phyloP scores from a whole-genome alignment of 2,888 invertebrate genomes.

The Polylopha cassiicola region DNA sequence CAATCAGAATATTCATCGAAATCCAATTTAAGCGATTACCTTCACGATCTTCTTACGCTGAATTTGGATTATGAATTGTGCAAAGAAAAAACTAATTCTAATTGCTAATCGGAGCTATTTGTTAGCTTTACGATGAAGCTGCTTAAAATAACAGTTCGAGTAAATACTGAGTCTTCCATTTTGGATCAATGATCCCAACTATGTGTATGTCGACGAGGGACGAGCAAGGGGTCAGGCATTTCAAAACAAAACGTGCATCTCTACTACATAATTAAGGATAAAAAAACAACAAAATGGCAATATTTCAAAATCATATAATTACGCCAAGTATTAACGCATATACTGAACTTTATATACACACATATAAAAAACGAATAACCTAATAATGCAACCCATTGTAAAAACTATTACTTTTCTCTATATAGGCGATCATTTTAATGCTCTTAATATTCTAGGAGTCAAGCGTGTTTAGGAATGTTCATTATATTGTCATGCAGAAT shows the following conservation, averaged over 20 bases:
- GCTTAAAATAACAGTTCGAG: too few species aligned
- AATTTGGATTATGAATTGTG: too few species aligned
- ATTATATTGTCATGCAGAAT: slow-evolving; percentile 24
- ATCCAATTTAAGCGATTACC: too few species aligned
- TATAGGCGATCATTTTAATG: slow-evolving; percentile 19
- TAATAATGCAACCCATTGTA: slow-evolving; percentile 21
- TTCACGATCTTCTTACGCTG: too few species aligned
- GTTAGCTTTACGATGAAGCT: too few species aligned
- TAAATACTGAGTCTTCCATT: too few species aligned
- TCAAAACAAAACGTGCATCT: slow-evolving; percentile 23
- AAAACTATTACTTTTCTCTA: slow-evolving; percentile 17
- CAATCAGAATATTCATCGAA: too few species aligned
- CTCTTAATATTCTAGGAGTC: slow-evolving; percentile 19
- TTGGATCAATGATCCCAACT: background rate
- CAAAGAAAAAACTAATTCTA: too few species aligned
- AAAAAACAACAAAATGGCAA: slow-evolving; percentile 22
- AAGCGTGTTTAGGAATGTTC: slow-evolving; percentile 23
- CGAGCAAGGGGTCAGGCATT: slow-evolving; percentile 19
- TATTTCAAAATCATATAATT: slow-evolving; percentile 21
- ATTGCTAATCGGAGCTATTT: too few species aligned
- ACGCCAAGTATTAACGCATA: slow-evolving; percentile 8
- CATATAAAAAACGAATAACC: slow-evolving; percentile 15
- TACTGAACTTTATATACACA: slow-evolving; percentile 18
- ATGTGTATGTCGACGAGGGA: slow-evolving; percentile 1
- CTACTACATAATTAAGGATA: slow-evolving; percentile 20